A percentile compares a stretch with the other conserved stretches of the same genome.
phyloP scores from a whole-genome alignment of 2,113 vertebrate species.

The Axis porcinus region DNA sequence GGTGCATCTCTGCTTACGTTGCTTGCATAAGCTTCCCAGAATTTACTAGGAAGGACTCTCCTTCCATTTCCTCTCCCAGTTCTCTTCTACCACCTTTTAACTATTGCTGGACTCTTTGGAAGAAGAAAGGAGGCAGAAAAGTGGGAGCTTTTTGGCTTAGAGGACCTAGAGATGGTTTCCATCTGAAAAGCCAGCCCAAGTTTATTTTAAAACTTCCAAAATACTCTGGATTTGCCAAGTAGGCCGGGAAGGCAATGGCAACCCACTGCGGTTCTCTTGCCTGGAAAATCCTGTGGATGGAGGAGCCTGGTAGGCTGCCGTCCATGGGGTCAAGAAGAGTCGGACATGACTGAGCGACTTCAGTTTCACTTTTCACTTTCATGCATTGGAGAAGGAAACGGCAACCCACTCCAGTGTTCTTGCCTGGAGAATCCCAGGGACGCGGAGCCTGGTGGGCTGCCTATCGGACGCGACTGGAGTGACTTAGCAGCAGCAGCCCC shows the following conservation, averaged over 20 bases:
- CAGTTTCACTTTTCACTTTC: too few species aligned
- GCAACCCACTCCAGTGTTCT: too few species aligned
- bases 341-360: too few species aligned
- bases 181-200: not conserved
- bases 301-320: too few species aligned
- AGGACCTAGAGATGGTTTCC: not conserved
- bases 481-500: too few species aligned
- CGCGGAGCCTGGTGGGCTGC: too few species aligned
- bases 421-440: too few species aligned
- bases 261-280: too few species aligned
- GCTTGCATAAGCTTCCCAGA: not conserved
- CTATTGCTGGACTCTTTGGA: not conserved
- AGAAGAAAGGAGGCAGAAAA: not conserved
- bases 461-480: too few species aligned
- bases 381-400: too few species aligned
- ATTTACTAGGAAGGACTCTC: not conserved
- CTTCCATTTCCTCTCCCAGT: fast-evolving
- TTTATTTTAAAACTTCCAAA: conserved; percentile 5
- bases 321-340: too few species aligned
- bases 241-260: not conserved
- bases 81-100: not conserved
- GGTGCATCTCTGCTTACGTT: not conserved
- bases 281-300: too few species aligned
- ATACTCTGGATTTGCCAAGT: not conserved
- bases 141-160: not conserved